Base-by-base conservation (phyloP, 2,797 vertebrate species). In the Xenops minutus region DNA sequence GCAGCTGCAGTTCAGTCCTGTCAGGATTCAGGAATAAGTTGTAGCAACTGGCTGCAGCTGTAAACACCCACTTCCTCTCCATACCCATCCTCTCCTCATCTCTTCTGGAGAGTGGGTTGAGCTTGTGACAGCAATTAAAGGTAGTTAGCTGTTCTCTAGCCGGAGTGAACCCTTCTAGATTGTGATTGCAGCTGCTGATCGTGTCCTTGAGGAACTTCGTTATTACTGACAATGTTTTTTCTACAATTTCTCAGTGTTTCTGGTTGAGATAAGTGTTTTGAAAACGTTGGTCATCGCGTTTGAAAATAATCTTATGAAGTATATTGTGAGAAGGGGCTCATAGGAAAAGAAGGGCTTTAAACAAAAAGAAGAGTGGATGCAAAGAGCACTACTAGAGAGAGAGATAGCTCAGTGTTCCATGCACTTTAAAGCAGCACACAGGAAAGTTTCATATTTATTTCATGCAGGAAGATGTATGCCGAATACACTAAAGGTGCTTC, bases 1-100 rank as follows among this genome's bases (percentile, higher is more conserved):
- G 75, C 88, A 93, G 78, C 88, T 85, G 71, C 67, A 75, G 44
- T 67, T 95, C 67, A 85, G 5, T 68, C 49, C 67, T 82, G 36
- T 41, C 32, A 46, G 44, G 49, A 56, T 22, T 30, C 32, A 66
- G 54, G 30, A 78, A 41, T 49, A 78, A 75, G 54, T 58, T 91
- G 80, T 78, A 91, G 88, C 66, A 84, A 36, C 58, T 84, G 54
- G 30, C 24, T 94, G 64, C 76, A 95, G 76, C 73, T 94, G 68
- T 81, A 67, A 86, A 73, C 54, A 74, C 29, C 32, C 4, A 0
- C 54, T 84, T 77, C 61, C 19, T 69, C 49, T 84, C 29, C 52
- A 69, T 36, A 56, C 7, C 37, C 69, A 76, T 49, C 71, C 46
- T 77, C 68, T 84, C 32, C 55, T 89, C 37, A 56, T 11, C 71